Conservation (phyloP, 2,888 invertebrate species). For the Ariolimax columbianus region DNA sequence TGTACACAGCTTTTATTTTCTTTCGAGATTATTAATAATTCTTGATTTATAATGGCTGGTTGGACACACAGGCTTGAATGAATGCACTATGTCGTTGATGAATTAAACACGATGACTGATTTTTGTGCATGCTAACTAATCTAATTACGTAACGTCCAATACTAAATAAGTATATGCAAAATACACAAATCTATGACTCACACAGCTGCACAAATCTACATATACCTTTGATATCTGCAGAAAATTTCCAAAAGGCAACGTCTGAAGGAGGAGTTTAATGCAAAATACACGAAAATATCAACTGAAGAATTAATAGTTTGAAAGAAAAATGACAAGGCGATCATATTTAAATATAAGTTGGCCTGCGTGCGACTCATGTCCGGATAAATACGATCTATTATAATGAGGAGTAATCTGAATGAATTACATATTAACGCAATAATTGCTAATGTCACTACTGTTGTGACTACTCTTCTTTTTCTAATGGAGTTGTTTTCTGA, state of each 20-base stretch:
- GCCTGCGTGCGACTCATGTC: neutral
- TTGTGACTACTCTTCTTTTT: neutral
- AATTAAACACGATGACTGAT: no score
- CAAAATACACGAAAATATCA: slow-evolving; percentile 13
- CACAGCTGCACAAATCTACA: neutral
- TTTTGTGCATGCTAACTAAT: no score
- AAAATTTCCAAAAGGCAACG: neutral
- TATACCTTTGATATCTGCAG: no score
- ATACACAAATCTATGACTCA: no score
- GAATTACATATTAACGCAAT: neutral
- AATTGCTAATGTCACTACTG: neutral
- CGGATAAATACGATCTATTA: neutral
- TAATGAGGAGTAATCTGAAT: neutral
- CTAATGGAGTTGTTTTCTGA: neutral
- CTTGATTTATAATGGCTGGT: no score
- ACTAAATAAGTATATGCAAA: no score
- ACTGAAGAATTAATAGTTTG: slow-evolving; percentile 15
- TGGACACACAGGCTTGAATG: no score
- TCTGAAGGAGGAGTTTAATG: neutral
- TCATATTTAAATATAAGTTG: neutral
- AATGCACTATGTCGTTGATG: no score
- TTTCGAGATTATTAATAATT: no score
- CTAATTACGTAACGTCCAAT: no score
- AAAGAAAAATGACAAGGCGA: neutral
- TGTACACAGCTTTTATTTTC: no score